Evolutionary conservation across 2,797 vertebrate genomes (phyloP).

Genomic region (Percopsis omiscomaycus): DNA sequence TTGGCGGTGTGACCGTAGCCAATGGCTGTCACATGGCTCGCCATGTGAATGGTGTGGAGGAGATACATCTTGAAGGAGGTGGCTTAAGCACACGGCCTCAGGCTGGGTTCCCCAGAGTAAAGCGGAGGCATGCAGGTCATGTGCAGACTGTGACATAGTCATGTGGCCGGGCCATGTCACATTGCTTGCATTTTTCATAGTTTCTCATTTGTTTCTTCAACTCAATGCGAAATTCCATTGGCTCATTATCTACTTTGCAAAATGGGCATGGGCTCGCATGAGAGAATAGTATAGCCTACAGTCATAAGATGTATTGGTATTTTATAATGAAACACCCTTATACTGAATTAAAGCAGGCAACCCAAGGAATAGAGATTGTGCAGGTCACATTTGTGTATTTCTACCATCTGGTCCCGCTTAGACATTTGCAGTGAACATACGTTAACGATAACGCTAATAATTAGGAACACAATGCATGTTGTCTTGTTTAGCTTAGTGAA

Average conservation of each 20-base stretch:
- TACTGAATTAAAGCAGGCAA: neutral
- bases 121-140: constrained; percentile 3
- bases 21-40: constrained; percentile 19
- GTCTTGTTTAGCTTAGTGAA: no score
- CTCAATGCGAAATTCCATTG: no score
- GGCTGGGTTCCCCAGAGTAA: neutral
- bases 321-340: neutral
- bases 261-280: neutral
- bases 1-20: constrained; percentile 3
- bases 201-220: no score
- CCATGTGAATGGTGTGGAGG: constrained; percentile 43
- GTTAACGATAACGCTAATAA: no score
- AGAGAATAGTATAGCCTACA: neutral
- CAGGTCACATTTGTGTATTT: no score
- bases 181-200: no score
- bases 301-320: no score
- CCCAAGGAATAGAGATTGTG: no score
- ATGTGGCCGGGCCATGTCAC: no score
- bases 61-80: neutral
- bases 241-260: neutral
- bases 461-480: no score
- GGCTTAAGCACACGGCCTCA: neutral
- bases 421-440: no score
- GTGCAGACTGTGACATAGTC: neutral
- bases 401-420: no score